Evolutionary conservation across 2,797 vertebrate genomes (phyloP), one percentile per base, ranked within the genome.

Genomic region (Molossus alvarezi): DNA sequence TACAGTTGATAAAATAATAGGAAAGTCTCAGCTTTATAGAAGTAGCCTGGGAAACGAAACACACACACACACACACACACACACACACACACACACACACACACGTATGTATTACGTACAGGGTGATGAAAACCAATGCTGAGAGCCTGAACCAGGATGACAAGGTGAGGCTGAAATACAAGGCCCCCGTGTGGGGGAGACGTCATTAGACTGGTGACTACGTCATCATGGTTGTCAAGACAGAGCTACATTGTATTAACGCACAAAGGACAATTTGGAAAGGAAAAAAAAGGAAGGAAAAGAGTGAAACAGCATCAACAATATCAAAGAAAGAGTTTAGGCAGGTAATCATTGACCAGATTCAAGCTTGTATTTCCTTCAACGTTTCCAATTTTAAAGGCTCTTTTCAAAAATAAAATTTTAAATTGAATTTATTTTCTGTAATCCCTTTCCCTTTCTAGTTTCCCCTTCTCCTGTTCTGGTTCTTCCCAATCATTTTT

Each of bases 331-430:
- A 87, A 60, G 20, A 55, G 2, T 85, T 84, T 21, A 3, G 14
- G 13, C 2, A 73, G 81, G 29, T 13, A 88, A 25, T 77, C 67
- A 57, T 13, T 60, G 18, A 75, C 29, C 29, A 71, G 88, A 45
- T 81, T 88, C 20, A 84, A 90, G 62, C 13, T 64, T 93, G 7
- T 5, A 21, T 90, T 72, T 73, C 57, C n/a, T 37, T 92, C 11
- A 58, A 20, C 0, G 0, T 62, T 76, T 77, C 88, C 27, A 58
- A 69, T 77, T 77, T 95, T 87, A 86, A 77, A 71, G 18, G 0
- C 6, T 71, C 41, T 88, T 18, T 53, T 41, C 13, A n/a, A 91
- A 94, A 95, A 45, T 87, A 69, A 87, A 93, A 72, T 81, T 91
- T 27, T 6, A 60, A 80, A 60, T 71, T 67, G n/a, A 84, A 41